Conservation (phyloP, 2,888 invertebrate species). For the Drosophila recens region DNA sequence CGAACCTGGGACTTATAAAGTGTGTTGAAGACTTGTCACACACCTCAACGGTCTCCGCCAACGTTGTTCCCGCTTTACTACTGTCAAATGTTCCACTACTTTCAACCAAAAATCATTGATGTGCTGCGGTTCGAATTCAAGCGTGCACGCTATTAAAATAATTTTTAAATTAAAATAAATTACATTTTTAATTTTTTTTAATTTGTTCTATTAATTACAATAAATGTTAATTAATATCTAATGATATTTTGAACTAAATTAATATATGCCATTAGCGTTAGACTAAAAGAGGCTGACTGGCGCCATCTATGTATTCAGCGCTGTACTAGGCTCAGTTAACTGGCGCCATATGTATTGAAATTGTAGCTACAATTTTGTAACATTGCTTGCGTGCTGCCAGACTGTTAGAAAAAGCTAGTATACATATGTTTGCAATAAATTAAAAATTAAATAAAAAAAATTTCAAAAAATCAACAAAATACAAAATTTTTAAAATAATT, state of each 20-base stretch:
- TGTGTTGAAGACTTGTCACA: neutral
- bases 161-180: neutral
- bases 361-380: neutral
- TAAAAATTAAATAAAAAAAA: too few relatives aligned
- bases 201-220: neutral
- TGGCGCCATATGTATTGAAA: constrained; percentile 1
- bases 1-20: neutral
- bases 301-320: constrained; percentile 1
- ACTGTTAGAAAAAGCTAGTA: neutral
- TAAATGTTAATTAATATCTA: neutral
- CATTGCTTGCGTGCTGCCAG: neutral
- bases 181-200: neutral
- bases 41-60: constrained; percentile 20
- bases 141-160: neutral
- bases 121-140: constrained; percentile 9
- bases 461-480: too few relatives aligned
- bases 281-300: neutral
- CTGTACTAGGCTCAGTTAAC: neutral
- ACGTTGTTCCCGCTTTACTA: rapidly evolving
- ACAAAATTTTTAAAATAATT: too few relatives aligned
- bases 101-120: neutral
- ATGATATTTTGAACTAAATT: neutral
- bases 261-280: neutral
- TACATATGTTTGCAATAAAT: too few relatives aligned
- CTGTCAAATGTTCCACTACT: neutral